Evolutionary conservation across 2,888 invertebrate species (phyloP).

Genomic region (Pandemis heparana): DNA sequence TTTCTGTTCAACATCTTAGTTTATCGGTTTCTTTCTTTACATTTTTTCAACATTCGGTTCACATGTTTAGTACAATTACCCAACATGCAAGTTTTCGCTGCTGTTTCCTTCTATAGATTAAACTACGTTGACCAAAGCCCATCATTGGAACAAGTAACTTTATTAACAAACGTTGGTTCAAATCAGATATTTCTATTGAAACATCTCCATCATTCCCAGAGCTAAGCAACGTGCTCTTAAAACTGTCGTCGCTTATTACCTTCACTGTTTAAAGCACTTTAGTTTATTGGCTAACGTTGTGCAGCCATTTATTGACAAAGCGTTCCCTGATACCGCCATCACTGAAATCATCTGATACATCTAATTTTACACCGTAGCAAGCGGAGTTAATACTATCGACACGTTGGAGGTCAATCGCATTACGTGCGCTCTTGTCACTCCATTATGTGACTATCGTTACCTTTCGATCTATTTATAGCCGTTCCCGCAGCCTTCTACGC

Average conservation of each 20-base stretch:
- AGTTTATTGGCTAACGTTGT: background rate
- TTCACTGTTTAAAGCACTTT: background rate
- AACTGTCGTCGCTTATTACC: background rate
- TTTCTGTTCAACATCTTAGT: background rate
- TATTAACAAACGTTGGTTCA: background rate
- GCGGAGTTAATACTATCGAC: constrained; percentile 40
- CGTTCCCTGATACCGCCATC: constrained; percentile 10
- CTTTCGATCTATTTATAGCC: constrained; percentile 38
- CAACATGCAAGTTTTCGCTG: background rate
- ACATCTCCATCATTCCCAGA: background rate
- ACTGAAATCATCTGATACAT: constrained; percentile 37
- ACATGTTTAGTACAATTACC: background rate
- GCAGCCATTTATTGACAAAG: background rate
- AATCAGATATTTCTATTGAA: background rate
- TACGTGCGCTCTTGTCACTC: constrained; percentile 42
- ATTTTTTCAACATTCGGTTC: background rate
- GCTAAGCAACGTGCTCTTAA: background rate
- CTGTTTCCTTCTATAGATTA: background rate
- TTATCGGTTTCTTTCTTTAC: background rate
- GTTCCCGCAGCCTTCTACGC: constrained; percentile 34
- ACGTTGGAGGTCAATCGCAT: constrained; percentile 41
- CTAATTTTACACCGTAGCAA: constrained; percentile 30
- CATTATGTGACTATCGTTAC: constrained; percentile 41
- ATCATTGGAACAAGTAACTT: too few relatives aligned
- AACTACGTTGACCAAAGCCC: too few relatives aligned